Base-by-base conservation (phyloP, 2,113 vertebrate species). In the Herpetotheres cachinnans region DNA sequence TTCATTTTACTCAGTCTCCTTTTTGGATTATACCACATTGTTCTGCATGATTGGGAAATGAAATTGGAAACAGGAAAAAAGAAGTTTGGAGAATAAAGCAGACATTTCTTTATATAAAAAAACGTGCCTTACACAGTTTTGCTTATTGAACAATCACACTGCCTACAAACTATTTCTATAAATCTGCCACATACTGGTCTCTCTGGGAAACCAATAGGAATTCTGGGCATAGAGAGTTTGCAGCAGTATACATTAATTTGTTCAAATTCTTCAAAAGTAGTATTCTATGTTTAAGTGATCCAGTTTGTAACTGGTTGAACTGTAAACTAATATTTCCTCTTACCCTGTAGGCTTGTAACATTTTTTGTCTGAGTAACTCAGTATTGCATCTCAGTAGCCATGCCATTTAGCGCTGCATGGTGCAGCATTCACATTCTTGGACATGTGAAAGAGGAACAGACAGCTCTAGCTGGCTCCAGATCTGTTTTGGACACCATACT, bases 21-120 rank as follows among this genome's bases (percentile, higher is more conserved):
- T 91, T 97, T 91, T 88, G 76, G 52, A 79, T 93, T 95, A 85
- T 29, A 85, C 78, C 66, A 59, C 78, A 90, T 88, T 76, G 89
- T 97, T 97, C 94, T 97, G 93, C 94, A 95, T 97, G 92, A 90
- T 90, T 94, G 91, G 72, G 42, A 96, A 96, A 94, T 94, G 30
- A 96, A 97, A 97, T 94, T 93, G 86, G 78, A 97, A 94, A 82
- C 30, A 67, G 74, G 49, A 80, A 92, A 95, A 96, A 50, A 86
- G 52, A 93, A 90, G 26, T 78, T 95, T 95, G 86, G 94, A 96
- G 86, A 95, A 82, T 69, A 97, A 92, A 95, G 49, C 70, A 95
- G 94, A 91, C 93, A 96, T 94, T 79, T 96, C 95, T 96, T 83
- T 89, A 47, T 90, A 86, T 40, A 26, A 79, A 95, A 96, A 96